Evolutionary conservation across 2,888 invertebrate species (phyloP).

Genomic region (Pachycephus smyrnensis): DNA sequence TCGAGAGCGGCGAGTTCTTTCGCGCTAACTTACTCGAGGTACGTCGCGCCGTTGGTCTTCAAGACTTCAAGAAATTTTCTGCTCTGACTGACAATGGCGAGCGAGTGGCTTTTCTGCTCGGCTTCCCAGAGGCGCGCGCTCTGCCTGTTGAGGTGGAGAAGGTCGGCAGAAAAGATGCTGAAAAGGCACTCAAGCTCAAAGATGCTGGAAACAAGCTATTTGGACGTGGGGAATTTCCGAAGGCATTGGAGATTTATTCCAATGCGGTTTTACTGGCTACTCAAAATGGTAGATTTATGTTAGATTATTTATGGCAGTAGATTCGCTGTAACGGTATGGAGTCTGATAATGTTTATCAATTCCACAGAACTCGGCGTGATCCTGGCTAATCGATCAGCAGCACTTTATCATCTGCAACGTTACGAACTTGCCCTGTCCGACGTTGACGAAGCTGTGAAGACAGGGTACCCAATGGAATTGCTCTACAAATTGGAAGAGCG

Average conservation of each 20-base stretch:
- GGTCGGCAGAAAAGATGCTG: conserved; percentile 70
- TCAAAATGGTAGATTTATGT: conserved; percentile 71
- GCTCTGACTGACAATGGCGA: conserved; percentile 75
- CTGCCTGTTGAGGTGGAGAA: conserved; percentile 69
- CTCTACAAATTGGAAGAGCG: conserved; percentile 83
- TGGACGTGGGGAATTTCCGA: conserved; percentile 76
- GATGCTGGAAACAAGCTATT: conserved; percentile 80
- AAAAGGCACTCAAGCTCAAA: conserved; percentile 75
- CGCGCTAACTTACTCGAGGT: conserved; percentile 59
- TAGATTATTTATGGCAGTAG: neutral
- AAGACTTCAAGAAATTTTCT: conserved; percentile 75
- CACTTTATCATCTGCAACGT: conserved; percentile 78
- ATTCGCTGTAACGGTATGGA: neutral
- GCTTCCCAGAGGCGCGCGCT: conserved; percentile 67
- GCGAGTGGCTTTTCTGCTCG: conserved; percentile 74
- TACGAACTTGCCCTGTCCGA: conserved; percentile 78
- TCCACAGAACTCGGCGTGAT: conserved; percentile 74
- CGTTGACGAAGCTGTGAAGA: conserved; percentile 74
- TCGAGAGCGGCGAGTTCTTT: conserved; percentile 53
- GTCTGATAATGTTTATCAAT: neutral
- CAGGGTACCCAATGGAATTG: conserved; percentile 79
- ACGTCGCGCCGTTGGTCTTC: conserved; percentile 70
- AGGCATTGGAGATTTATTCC: conserved; percentile 78
- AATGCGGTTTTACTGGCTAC: conserved; percentile 76
- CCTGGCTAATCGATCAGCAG: conserved; percentile 85